Conservation (phyloP, 2,888 invertebrate species). For the Protonemura montana region DNA sequence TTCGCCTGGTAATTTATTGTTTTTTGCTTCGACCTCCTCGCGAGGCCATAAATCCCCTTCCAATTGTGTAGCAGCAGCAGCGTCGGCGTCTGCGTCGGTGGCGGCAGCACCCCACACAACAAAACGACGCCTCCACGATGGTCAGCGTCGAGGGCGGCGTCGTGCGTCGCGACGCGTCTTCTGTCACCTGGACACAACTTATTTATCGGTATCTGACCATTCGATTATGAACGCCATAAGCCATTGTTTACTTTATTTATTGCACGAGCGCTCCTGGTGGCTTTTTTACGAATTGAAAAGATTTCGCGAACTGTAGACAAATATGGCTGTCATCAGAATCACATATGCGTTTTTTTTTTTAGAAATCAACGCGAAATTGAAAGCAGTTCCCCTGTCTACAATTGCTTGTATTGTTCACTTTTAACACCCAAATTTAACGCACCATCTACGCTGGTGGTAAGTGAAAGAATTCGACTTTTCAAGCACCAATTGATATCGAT, state of each 20-base stretch:
- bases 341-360: neutral
- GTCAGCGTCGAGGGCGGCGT: constrained; percentile 23
- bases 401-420: neutral
- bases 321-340: neutral
- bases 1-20: constrained; percentile 45
- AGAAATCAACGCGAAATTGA: neutral
- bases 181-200: constrained; percentile 33
- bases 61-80: constrained; percentile 46
- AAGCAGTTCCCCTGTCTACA: neutral
- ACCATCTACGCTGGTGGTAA: neutral
- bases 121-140: constrained; percentile 37
- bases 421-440: neutral
- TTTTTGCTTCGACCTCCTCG: constrained; percentile 46
- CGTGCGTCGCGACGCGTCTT: constrained; percentile 28
- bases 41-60: constrained; percentile 44
- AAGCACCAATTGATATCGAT: neutral
- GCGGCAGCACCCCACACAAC: constrained; percentile 38
- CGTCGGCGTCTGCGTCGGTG: too few species aligned
- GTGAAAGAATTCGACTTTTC: neutral
- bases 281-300: neutral
- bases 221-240: constrained; percentile 1
- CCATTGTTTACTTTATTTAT: constrained; percentile 5
- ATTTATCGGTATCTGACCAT: constrained; percentile 34
- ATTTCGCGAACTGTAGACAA: neutral
- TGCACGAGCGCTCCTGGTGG: neutral